Conservation (phyloP, 2,797 vertebrate genomes). For the Lacerta viridis region DNA sequence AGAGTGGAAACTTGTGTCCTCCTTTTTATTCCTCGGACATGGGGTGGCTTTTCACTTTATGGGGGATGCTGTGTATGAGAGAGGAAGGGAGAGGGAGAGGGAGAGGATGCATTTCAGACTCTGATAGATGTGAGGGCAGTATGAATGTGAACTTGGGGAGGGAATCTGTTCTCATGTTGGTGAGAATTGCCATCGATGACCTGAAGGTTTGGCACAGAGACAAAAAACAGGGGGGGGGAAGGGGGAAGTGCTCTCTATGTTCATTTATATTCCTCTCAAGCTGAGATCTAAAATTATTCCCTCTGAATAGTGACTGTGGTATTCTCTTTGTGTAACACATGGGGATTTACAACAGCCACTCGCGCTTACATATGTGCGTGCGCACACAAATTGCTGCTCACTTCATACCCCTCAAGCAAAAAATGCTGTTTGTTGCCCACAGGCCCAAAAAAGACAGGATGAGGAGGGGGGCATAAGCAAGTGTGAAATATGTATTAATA, state of each 20-base stretch:
- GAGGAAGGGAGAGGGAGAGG: no score
- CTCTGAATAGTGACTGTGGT: constrained; percentile 13
- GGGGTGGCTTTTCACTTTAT: background rate
- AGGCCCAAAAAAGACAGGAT: constrained; percentile 19
- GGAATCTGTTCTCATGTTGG: background rate
- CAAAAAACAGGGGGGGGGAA: no score
- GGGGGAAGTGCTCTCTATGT: background rate
- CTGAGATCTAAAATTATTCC: constrained; percentile 1
- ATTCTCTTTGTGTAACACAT: constrained; percentile 28
- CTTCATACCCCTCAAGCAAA: constrained; percentile 30
- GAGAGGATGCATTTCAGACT: background rate
- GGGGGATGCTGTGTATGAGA: background rate
- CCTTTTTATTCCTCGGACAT: background rate
- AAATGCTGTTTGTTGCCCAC: constrained; percentile 58
- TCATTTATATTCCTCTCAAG: constrained; percentile 25
- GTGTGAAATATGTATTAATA: constrained; percentile 84
- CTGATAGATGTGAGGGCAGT: background rate
- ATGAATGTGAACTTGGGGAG: background rate
- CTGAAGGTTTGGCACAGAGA: background rate
- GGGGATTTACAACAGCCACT: background rate
- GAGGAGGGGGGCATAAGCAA: constrained; percentile 44
- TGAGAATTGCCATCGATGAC: constrained; percentile 27
- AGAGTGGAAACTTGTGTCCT: fast-evolving
- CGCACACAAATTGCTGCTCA: constrained; percentile 12
- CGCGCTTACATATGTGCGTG: constrained; percentile 2